Percentiles rank a stretch among this genome's conserved stretches.
Conservation (phyloP, 2,797 vertebrate genomes). For the Merluccius polli region DNA sequence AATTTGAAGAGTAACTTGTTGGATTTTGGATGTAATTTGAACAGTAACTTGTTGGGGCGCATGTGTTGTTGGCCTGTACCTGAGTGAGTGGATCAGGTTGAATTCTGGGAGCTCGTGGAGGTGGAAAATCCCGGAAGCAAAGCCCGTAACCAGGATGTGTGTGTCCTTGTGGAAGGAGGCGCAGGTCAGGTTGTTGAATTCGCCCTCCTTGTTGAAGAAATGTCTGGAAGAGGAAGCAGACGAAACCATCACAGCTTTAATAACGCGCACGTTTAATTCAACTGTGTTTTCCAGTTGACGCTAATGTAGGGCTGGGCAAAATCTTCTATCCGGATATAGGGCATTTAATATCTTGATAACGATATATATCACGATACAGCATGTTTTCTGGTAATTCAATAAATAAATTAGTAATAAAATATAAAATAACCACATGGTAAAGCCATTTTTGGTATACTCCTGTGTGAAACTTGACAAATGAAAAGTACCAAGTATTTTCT, state of each 20-base stretch:
- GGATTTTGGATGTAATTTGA: no score
- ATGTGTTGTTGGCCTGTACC: constrained; percentile 57
- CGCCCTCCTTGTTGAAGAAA: constrained; percentile 94
- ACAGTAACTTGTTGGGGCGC: not conserved
- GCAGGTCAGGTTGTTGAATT: constrained; percentile 86
- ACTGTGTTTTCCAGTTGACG: not conserved
- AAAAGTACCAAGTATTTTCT: no score
- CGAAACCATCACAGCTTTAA: not conserved
- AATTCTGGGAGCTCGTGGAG: constrained; percentile 96
- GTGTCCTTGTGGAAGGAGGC: constrained; percentile 85
- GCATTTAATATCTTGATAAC: no score
- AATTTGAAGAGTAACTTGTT: no score
- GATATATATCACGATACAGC: no score
- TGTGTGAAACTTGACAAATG: no score
- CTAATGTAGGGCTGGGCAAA: no score
- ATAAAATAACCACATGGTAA: no score
- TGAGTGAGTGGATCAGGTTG: constrained; percentile 92
- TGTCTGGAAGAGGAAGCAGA: constrained; percentile 65
- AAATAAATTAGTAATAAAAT: no score
- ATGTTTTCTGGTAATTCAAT: no score
- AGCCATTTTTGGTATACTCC: no score
- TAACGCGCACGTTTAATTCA: not conserved
- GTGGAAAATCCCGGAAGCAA: constrained; percentile 93
- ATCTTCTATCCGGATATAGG: no score
- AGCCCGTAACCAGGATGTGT: constrained; percentile 88